Evolutionary conservation across 2,797 vertebrate species (phyloP).

Genomic region (Hemibagrus guttatus): DNA sequence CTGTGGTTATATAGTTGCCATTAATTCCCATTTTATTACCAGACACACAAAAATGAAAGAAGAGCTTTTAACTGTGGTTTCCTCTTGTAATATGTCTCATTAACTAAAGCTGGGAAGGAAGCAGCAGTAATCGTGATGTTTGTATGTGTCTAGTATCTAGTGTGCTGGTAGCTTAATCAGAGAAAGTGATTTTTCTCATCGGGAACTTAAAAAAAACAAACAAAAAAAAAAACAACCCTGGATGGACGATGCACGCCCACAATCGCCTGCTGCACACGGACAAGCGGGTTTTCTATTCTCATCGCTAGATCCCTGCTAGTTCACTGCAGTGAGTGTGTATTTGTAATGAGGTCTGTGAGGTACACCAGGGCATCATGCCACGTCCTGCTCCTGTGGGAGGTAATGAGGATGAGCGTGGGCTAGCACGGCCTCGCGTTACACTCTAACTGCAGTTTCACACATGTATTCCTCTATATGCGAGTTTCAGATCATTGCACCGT

Average conservation of each 20-base stretch:
- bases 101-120: background rate
- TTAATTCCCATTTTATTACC: background rate
- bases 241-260: background rate
- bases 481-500: background rate
- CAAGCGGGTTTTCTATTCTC: background rate
- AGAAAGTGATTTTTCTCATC: background rate
- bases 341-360: slow-evolving; percentile 63
- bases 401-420: slow-evolving; percentile 50
- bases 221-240: background rate
- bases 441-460: background rate
- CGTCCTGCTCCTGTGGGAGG: slow-evolving; percentile 55
- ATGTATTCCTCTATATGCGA: background rate
- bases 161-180: background rate
- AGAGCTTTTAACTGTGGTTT: background rate
- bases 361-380: slow-evolving; percentile 36
- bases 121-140: too few relatives aligned
- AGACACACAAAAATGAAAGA: background rate
- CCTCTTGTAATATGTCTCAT: background rate
- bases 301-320: background rate
- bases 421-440: background rate
- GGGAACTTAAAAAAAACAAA: too few relatives aligned
- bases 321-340: slow-evolving; percentile 11
- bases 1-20: background rate
- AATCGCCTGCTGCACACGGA: background rate
- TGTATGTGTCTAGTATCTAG: background rate